These are phyloP conservation scores for Xerus inauris DNA, from an alignment of 2,113 vertebrate species.

Conservation along the genomic window DNA sequence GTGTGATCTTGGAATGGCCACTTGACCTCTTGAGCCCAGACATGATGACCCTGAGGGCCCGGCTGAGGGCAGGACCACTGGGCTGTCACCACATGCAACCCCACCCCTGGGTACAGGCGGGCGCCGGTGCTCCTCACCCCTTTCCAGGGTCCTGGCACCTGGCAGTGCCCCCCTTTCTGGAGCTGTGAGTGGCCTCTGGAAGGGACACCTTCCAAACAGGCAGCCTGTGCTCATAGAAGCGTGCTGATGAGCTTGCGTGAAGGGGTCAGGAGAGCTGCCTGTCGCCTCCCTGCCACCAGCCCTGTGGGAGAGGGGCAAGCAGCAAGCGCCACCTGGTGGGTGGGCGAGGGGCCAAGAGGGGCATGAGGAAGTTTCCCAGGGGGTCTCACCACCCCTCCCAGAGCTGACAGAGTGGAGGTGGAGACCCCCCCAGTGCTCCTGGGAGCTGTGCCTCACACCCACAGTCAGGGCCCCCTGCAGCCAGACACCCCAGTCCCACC, in stretches of 20 bases:
- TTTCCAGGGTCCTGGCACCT: not conserved
- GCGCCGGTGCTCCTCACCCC: not conserved
- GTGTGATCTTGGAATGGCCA: rapidly evolving
- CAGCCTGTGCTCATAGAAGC: not conserved
- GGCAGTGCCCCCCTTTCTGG: too few relatives aligned
- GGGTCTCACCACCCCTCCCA: not conserved
- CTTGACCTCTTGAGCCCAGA: not conserved
- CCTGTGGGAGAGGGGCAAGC: too few relatives aligned
- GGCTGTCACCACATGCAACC: rapidly evolving
- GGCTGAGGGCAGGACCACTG: too few relatives aligned
- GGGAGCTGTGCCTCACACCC: not conserved
- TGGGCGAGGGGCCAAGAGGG: not conserved
- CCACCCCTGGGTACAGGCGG: not conserved
- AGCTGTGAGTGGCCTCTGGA: not conserved
- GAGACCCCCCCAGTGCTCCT: too few relatives aligned
- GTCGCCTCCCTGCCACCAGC: too few relatives aligned
- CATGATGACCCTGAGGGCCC: rapidly evolving
- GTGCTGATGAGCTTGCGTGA: rapidly evolving
- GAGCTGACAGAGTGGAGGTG: not conserved
- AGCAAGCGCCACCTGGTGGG: too few relatives aligned
- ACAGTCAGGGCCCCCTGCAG: not conserved
- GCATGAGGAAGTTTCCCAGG: too few relatives aligned
- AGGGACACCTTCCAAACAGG: not conserved
- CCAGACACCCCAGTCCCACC: not conserved
- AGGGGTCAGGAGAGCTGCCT: not conserved